phyloP scores from a whole-genome alignment of 1,140 invertebrate species.

The Aphaenogaster ashmeadi region DNA sequence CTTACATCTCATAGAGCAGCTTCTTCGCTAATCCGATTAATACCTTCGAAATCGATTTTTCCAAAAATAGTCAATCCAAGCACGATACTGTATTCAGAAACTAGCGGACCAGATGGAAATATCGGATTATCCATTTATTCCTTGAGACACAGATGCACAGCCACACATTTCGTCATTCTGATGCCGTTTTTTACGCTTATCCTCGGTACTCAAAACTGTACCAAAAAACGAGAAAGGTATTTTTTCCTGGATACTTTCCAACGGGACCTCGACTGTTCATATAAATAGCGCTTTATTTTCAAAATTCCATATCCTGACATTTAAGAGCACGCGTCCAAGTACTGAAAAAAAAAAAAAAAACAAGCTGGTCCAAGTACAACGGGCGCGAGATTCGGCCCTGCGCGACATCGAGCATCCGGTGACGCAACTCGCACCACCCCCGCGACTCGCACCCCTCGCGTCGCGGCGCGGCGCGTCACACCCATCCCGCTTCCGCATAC shows the following conservation, averaged over 20 bases:
- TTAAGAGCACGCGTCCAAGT: background rate
- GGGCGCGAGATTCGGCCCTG: slow-evolving; percentile 53
- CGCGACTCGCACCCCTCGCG: slow-evolving; percentile 68
- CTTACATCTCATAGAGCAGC: background rate
- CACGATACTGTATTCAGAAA: slow-evolving; percentile 12
- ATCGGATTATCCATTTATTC: background rate
- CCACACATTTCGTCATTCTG: background rate
- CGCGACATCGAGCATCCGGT: slow-evolving; percentile 66
- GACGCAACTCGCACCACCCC: slow-evolving; percentile 75
- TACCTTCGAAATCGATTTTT: slow-evolving; percentile 34
- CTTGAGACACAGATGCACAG: background rate
- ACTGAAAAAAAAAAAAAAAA: background rate
- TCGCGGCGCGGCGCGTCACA: slow-evolving; percentile 73
- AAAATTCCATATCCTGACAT: background rate
- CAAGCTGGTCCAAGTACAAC: background rate
- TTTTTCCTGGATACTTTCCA: background rate
- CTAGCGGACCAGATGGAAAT: background rate
- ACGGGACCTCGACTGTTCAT: background rate
- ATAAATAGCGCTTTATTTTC: background rate
- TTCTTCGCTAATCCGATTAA: background rate
- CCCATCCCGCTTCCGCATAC: slow-evolving; percentile 74
- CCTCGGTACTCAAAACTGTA: background rate
- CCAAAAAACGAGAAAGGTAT: background rate
- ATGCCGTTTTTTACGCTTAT: background rate
- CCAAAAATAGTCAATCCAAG: slow-evolving; percentile 13